Percentiles rank a stretch among this genome's conserved stretches.
Conservation (phyloP, 2,888 invertebrate genomes). For the Lepidocyrtinus sp. region DNA sequence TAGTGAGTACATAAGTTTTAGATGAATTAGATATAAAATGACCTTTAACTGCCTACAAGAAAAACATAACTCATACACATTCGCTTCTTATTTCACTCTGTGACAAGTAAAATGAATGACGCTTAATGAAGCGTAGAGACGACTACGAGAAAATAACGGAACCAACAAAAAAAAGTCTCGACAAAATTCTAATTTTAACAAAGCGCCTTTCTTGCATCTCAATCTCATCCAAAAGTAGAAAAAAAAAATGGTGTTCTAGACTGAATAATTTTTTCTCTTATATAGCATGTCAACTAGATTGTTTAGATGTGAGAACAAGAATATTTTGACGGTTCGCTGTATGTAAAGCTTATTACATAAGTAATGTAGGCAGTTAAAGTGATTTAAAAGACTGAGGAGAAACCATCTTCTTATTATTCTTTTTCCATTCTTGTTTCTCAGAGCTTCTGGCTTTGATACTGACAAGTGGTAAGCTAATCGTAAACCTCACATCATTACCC, state of each 20-base stretch:
- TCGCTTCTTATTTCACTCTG: constrained; percentile 8
- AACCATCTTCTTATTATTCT: neutral
- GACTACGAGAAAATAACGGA: constrained; percentile 12
- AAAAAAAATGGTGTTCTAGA: neutral
- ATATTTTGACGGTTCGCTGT: neutral
- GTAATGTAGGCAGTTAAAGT: constrained; percentile 46
- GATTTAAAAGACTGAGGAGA: constrained; percentile 37
- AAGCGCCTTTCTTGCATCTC: neutral
- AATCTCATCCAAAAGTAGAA: too few species aligned
- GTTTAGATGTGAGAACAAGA: constrained; percentile 43
- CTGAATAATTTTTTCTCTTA: neutral
- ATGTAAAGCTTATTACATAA: constrained; percentile 38
- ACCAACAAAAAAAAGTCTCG: constrained; percentile 3
- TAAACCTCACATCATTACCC: constrained; percentile 18
- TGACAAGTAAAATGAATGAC: constrained; percentile 37
- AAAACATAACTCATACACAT: neutral
- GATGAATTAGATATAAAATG: constrained; percentile 29
- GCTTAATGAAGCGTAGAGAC: constrained; percentile 40
- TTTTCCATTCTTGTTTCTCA: neutral
- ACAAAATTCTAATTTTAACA: constrained; percentile 41
- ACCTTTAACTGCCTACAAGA: constrained; percentile 50
- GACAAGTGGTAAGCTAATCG: neutral
- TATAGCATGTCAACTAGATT: neutral
- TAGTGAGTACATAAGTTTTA: too few species aligned
- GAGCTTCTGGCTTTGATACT: neutral